Percentiles rank a stretch among this genome's conserved stretches.
These are phyloP conservation scores for Iselma pallidipennis DNA, from an alignment of 2,888 invertebrate species.

Conservation along the genomic window DNA sequence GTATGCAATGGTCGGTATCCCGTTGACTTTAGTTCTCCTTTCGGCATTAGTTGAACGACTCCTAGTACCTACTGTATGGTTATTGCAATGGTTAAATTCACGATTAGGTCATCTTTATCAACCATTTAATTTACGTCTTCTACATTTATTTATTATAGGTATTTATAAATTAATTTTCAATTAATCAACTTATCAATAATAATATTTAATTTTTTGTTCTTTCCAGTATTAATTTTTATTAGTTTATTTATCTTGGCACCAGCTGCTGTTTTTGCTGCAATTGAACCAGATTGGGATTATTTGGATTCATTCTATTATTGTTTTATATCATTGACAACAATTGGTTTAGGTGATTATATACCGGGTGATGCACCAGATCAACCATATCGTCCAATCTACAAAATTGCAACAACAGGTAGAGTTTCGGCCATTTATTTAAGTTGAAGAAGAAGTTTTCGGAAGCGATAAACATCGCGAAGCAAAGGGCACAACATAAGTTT, in stretches of 20 bases:
- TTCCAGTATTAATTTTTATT: constrained; percentile 61
- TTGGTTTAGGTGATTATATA: constrained; percentile 88
- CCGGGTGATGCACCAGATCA: constrained; percentile 80
- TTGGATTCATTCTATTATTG: constrained; percentile 90
- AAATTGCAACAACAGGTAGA: constrained; percentile 78
- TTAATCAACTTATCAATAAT: not conserved
- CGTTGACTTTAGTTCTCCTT: constrained; percentile 80
- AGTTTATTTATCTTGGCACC: constrained; percentile 74
- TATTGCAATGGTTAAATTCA: constrained; percentile 71
- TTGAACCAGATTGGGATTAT: constrained; percentile 84
- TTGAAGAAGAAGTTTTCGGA: too few relatives aligned
- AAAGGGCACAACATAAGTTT: too few relatives aligned
- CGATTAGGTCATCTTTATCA: constrained; percentile 73
- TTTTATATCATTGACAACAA: constrained; percentile 87
- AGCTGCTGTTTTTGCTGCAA: constrained; percentile 70
- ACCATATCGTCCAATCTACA: constrained; percentile 78
- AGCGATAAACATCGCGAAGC: too few relatives aligned
- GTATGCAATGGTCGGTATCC: constrained; percentile 84
- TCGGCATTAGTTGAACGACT: constrained; percentile 82
- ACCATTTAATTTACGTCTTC: constrained; percentile 74
- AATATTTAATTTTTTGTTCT: constrained; percentile 16
- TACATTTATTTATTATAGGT: constrained; percentile 75
- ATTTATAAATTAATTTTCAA: constrained; percentile 32
- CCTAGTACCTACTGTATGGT: constrained; percentile 71
- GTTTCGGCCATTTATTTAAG: too few relatives aligned